These are phyloP conservation scores for Myotis daubentonii DNA, from an alignment of 2,797 vertebrate species.

Conservation along the genomic window DNA sequence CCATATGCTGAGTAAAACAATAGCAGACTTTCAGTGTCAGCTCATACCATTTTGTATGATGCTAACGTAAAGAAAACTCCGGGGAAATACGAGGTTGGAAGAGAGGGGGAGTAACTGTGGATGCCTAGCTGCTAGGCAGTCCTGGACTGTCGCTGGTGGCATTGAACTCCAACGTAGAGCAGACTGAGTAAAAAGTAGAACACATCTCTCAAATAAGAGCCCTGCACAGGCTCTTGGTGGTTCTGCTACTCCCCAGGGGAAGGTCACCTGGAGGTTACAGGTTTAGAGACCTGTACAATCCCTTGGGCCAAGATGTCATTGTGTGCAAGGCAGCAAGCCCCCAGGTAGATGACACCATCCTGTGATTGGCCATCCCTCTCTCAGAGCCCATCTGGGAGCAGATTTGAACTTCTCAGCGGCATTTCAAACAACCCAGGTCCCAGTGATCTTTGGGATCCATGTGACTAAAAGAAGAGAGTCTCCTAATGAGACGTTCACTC, in stretches of 20 bases:
- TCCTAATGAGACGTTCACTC: neutral
- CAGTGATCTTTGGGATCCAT: conserved; percentile 5
- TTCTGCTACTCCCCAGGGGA: conserved; percentile 13
- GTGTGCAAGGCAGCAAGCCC: neutral
- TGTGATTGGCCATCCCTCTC: neutral
- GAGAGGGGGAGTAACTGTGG: neutral
- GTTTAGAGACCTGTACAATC: neutral
- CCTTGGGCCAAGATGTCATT: neutral
- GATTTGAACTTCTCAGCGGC: neutral
- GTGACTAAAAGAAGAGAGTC: neutral
- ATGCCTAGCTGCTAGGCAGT: neutral
- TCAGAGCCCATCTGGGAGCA: neutral
- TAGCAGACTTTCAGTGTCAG: neutral
- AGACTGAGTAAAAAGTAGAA: neutral
- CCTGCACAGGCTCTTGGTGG: neutral
- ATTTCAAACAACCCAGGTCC: conserved; percentile 6
- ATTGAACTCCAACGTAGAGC: neutral
- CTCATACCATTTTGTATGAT: neutral
- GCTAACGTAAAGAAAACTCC: neutral
- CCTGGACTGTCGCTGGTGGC: neutral
- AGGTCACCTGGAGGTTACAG: neutral
- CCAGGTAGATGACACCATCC: neutral
- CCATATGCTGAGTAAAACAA: neutral
- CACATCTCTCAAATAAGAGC: neutral
- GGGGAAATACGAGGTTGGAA: neutral